Conservation (phyloP, 1,140 invertebrate genomes). For the Thrips palmi region DNA sequence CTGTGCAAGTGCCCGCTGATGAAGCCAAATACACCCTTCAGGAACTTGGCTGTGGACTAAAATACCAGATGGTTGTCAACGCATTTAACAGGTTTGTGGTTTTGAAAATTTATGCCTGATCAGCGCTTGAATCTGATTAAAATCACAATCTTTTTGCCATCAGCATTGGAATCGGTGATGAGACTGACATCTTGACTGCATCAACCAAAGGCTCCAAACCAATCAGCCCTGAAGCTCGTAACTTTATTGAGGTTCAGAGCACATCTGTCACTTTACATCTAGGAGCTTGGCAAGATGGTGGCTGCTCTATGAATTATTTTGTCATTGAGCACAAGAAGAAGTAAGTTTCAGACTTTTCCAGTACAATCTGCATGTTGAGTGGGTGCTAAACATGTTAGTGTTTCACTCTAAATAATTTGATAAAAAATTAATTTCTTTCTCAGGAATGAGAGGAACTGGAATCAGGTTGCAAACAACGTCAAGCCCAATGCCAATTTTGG, state of each 20-base stretch:
- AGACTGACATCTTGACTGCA: conserved; percentile 68
- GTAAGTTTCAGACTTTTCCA: conserved; percentile 31
- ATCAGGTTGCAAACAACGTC: conserved; percentile 80
- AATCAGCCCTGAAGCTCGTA: conserved; percentile 68
- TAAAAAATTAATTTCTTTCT: conserved; percentile 14
- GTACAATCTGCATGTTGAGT: too few relatives aligned
- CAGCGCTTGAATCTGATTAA: conserved; percentile 6
- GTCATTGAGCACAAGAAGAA: conserved; percentile 90
- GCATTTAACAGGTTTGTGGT: conserved; percentile 64
- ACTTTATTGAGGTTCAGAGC: conserved; percentile 79
- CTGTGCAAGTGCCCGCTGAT: conserved; percentile 50
- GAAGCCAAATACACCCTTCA: conserved; percentile 71
- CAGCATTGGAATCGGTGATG: conserved; percentile 76
- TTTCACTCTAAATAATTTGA: conserved; percentile 2
- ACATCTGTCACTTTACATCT: conserved; percentile 82
- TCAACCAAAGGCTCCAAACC: conserved; percentile 77
- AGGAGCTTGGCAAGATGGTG: conserved; percentile 83
- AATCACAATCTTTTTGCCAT: conserved; percentile 12
- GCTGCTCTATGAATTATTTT: conserved; percentile 90
- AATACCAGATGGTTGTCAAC: conserved; percentile 80
- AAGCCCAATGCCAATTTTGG: conserved; percentile 81
- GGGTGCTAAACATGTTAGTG: too few relatives aligned
- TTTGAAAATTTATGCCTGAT: neutral
- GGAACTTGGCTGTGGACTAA: conserved; percentile 71
- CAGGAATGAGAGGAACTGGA: conserved; percentile 70